phyloP scores from a whole-genome alignment of 2,113 vertebrate species.

The Seriola quinqueradiata region DNA sequence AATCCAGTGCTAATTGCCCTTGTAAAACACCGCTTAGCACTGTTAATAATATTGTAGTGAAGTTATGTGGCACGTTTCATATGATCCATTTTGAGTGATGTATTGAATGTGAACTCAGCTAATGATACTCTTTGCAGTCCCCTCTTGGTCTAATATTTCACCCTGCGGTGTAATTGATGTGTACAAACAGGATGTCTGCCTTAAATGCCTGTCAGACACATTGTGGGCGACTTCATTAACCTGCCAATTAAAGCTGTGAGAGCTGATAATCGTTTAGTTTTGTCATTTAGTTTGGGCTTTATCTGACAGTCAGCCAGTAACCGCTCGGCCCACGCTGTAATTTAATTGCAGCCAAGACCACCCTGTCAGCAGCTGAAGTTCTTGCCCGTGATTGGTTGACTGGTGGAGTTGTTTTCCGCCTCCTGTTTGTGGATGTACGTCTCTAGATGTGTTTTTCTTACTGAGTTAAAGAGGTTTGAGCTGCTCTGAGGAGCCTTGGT shows the following conservation, averaged over 20 bases:
- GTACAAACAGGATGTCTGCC: slow-evolving; percentile 49
- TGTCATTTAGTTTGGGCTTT: slow-evolving; percentile 43
- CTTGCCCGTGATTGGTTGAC: slow-evolving; percentile 36
- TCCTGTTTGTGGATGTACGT: slow-evolving; percentile 17
- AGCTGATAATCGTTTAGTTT: slow-evolving; percentile 47
- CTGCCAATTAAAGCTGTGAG: slow-evolving; percentile 65
- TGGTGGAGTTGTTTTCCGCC: background rate
- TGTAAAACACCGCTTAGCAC: slow-evolving; percentile 1
- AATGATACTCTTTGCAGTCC: slow-evolving; percentile 12
- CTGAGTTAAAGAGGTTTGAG: slow-evolving; percentile 20
- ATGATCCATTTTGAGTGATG: slow-evolving; percentile 25
- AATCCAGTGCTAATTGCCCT: slow-evolving; percentile 36
- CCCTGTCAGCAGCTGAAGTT: slow-evolving; percentile 36
- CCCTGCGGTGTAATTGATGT: slow-evolving; percentile 21
- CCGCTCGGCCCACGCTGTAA: slow-evolving; percentile 34
- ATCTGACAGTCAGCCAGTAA: slow-evolving; percentile 36
- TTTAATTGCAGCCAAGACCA: slow-evolving; percentile 51
- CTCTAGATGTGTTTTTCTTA: background rate
- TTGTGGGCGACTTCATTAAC: slow-evolving; percentile 61
- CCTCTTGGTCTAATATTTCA: background rate
- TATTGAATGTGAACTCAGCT: slow-evolving; percentile 16
- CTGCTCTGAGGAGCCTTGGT: background rate
- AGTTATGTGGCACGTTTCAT: slow-evolving; percentile 8
- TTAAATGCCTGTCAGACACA: slow-evolving; percentile 16
- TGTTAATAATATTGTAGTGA: background rate